phyloP scores from a whole-genome alignment of 2,797 vertebrate species.

The Amblyraja radiata region DNA sequence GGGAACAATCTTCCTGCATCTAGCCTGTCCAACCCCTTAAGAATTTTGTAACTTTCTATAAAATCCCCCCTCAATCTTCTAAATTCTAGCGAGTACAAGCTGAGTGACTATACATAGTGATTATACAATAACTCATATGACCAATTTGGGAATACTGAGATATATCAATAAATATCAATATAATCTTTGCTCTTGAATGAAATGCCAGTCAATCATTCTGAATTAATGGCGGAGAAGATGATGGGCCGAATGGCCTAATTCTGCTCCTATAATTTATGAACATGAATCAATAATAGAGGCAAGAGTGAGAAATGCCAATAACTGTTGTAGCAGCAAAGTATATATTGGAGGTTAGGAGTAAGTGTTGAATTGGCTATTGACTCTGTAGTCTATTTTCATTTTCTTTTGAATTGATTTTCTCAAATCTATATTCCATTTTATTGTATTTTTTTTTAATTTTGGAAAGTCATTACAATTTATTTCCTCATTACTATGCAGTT shows the following conservation, averaged over 20 bases:
- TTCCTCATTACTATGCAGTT: background rate
- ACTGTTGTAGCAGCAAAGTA: background rate
- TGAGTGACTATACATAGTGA: too few species aligned
- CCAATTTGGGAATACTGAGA: background rate
- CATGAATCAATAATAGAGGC: background rate
- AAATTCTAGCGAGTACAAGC: too few species aligned
- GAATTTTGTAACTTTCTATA: too few species aligned
- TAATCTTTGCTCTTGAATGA: background rate
- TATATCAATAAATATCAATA: background rate
- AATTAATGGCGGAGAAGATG: too few species aligned
- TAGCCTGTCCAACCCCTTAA: too few species aligned
- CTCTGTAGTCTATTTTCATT: background rate
- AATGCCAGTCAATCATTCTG: background rate
- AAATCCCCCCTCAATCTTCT: too few species aligned
- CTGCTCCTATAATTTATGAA: too few species aligned
- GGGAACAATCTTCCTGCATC: too few species aligned
- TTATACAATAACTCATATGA: background rate
- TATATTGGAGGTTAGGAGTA: background rate
- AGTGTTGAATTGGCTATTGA: background rate
- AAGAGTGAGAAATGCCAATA: background rate
- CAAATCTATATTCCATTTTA: background rate
- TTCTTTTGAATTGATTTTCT: background rate
- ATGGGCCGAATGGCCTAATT: too few species aligned
- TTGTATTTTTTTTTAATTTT: background rate
- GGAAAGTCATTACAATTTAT: background rate